Base-by-base conservation (phyloP, 2,797 vertebrate genomes). In the Florisuga fusca region DNA sequence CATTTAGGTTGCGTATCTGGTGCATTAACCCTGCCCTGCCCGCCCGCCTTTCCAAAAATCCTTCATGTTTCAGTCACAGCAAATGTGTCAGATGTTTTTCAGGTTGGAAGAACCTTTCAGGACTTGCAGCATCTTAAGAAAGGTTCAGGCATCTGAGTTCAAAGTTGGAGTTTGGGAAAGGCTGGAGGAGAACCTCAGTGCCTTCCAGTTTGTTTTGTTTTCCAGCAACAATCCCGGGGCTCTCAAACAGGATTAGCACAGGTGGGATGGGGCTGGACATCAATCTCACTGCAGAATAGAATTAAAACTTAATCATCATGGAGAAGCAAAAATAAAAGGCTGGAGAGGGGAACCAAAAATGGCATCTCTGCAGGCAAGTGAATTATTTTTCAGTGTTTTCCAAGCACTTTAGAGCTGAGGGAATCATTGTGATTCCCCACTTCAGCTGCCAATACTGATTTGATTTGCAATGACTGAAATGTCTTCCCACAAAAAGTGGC, bases 21-120 rank as follows among this genome's bases (percentile, higher is more conserved):
- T 36, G 71, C 33, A 33, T 72, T 64, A 72, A 26, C 77, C 38
- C 74, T 29, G 33, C 50, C 83, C 61, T 17, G 16, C 33, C 25
- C 34, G 3, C 67, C 21, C 1, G 2, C 20, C 34, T 76, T 33
- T 19, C 67, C 62, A 41, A 71, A 94, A 76, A 50, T 10, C n/a
- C 26, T 51, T 11, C 0, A 0, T 2, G 2, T 77, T 71, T 38
- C 1, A 1, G 25, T 8, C 31, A 8, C 41, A 45, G 33, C 11
- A 15, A 27, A 64, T 0, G 11, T 20, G 18, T 34, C 45, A 34
- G n/a, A 10, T 4, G 17, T 22, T 48, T 10, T 66, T 54, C 0
- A 0, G n/a, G 19, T 3, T 45, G 48, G 4, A 3, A 51, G 57
- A 81, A 15, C 15, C 2, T 0, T 51, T 58, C 29, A 1, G 43